Evolutionary conservation across 1,140 invertebrate genomes (phyloP), one percentile per base, ranked within the genome.

Genomic region (Amphibalanus amphitrite): DNA sequence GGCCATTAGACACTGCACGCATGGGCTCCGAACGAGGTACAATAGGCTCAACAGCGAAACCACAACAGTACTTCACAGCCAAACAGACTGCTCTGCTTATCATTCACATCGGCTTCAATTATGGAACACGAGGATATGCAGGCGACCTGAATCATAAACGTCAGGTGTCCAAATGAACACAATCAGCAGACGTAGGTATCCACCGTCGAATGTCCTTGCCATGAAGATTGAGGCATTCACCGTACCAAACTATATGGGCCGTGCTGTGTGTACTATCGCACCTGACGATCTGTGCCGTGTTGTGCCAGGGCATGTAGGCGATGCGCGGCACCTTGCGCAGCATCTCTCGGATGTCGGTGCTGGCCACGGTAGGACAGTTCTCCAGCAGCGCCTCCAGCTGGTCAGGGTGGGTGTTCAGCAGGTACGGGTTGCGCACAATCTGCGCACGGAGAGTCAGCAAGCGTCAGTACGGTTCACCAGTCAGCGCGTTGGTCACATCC

Each of bases 301-400:
- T 59, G 47, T 59, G 47, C 47, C 47, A 59, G 47, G 47, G 47
- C 47, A 59, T 59, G 47, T 59, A 59, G 47, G 47, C 47, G 47
- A 59, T 59, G 47, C 47, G 47, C 47, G 47, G 47, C 47, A 59
- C 47, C 10, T 23, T 13, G 47, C 1, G 6, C 20, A 59, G 10
- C 47, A 59, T 59, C 6, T 59, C 6, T 1, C 47, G 47, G 47
- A 59, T 59, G 47, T 59, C 47, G 47, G 47, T 59, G 47, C 47
- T 59, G 47, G 47, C 47, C 47, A 59, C 47, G 47, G 6, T 59
- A 8, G 47, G 47, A 23, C 47, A 59, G 47, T 59, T 6, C 6
- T 13, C 1, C 47, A 59, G 47, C 47, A 59, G 47, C 47, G 47
- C 47, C 20, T 59, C 47, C 47, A 59, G 47, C 47, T 59, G 47